Conservation (phyloP, 2,113 vertebrate genomes). For the Zosterops lateralis region DNA sequence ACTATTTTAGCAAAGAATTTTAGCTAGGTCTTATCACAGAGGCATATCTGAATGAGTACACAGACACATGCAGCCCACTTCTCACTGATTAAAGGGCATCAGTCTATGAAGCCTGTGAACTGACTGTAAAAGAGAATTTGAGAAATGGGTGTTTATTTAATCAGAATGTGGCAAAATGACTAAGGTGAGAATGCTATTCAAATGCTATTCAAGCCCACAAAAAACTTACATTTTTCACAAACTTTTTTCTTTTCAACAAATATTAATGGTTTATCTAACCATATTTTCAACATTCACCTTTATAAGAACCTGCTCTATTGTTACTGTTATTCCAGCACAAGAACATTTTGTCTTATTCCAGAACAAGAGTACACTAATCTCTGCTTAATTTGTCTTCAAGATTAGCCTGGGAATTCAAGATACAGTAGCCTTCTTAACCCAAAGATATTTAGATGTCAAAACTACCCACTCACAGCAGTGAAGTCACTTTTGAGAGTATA, state of each 20-base stretch:
- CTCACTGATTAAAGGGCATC: not conserved
- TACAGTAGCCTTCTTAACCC: not conserved
- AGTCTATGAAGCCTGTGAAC: not conserved
- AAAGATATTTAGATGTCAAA: not conserved
- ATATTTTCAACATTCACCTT: not conserved
- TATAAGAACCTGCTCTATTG: not conserved
- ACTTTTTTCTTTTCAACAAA: not conserved
- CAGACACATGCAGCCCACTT: not conserved
- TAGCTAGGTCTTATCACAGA: not conserved
- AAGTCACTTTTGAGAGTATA: not conserved
- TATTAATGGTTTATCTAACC: not conserved
- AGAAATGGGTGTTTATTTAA: not conserved
- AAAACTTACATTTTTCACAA: not conserved
- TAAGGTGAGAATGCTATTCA: not conserved
- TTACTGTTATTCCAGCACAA: not conserved
- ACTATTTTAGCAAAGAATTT: not conserved
- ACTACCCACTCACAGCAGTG: not conserved
- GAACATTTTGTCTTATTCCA: not conserved
- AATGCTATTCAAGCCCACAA: not conserved
- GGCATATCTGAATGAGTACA: not conserved
- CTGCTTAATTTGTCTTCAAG: not conserved
- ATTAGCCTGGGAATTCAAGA: not conserved
- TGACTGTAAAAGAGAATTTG: not conserved
- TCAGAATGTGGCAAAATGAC: not conserved
- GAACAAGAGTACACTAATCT: not conserved